phyloP scores from a whole-genome alignment of 2,888 invertebrate genomes.

The Aspidiotus destructor region DNA sequence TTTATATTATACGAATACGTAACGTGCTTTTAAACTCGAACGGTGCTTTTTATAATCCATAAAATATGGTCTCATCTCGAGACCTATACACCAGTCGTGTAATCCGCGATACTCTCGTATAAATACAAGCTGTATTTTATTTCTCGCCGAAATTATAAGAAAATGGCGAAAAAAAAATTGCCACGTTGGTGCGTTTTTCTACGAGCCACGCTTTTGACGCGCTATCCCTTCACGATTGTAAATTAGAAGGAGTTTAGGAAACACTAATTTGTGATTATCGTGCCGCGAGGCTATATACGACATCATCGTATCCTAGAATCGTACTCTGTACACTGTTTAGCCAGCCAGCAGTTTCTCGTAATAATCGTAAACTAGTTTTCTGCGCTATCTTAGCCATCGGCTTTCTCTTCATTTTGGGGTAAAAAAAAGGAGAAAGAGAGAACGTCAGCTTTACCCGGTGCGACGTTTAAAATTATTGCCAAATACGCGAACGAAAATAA shows the following conservation, averaged over 20 bases:
- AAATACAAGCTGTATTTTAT: neutral
- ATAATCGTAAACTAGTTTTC: neutral
- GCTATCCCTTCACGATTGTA: neutral
- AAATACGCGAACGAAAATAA: neutral
- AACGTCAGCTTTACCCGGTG: neutral
- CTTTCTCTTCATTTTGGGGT: conserved; percentile 3
- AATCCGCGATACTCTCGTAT: neutral
- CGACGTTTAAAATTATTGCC: conserved; percentile 2
- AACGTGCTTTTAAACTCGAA: conserved; percentile 4
- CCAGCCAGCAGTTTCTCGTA: neutral
- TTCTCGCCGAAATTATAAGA: neutral
- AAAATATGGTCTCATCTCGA: neutral
- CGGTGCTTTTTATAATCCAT: neutral
- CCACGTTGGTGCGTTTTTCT: too few relatives aligned
- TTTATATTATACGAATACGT: too few relatives aligned
- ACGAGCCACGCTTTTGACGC: neutral
- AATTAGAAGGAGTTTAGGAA: conserved; percentile 2
- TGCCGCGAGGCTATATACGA: conserved; percentile 1
- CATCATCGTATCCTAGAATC: neutral
- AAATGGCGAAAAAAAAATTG: neutral
- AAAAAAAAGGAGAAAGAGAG: too few relatives aligned
- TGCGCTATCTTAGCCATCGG: neutral
- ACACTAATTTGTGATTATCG: conserved; percentile 2
- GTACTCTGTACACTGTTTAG: neutral
- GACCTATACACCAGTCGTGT: neutral